phyloP scores from a whole-genome alignment of 2,888 invertebrate genomes.

The Lycocerus yunnanus region DNA sequence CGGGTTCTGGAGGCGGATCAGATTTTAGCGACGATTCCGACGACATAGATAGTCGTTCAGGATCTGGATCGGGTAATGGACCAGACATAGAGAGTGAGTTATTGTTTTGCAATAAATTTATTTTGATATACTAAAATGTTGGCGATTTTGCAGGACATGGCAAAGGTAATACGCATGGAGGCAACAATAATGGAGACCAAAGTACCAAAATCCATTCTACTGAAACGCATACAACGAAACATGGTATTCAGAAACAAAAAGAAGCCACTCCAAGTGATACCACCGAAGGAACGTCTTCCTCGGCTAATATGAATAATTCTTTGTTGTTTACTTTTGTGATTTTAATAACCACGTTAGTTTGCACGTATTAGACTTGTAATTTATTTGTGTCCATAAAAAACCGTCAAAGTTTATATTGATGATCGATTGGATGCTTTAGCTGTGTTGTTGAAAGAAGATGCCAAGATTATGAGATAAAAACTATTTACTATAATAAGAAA shows the following conservation, averaged over 20 bases:
- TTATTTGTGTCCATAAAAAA: not conserved
- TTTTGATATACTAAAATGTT: not conserved
- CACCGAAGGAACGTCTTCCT: not conserved
- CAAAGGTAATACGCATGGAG: not conserved
- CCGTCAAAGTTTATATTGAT: not conserved
- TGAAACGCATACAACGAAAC: not conserved
- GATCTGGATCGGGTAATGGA: slow-evolving; percentile 52
- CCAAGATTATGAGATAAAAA: not conserved
- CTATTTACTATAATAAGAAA: not conserved
- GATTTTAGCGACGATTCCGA: slow-evolving; percentile 59
- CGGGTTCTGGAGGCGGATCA: slow-evolving; percentile 63
- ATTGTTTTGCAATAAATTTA: not conserved
- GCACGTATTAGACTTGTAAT: not conserved
- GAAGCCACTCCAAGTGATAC: slow-evolving; percentile 4
- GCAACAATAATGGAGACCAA: not conserved
- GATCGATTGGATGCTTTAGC: not conserved
- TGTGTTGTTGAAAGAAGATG: not conserved
- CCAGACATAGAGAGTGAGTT: slow-evolving; percentile 25
- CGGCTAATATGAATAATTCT: not conserved
- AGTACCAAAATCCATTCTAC: not conserved
- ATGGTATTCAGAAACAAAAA: not conserved
- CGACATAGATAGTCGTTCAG: slow-evolving; percentile 54
- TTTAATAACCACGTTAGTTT: not conserved
- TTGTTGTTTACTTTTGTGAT: not conserved
- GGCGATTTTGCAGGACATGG: not conserved